phyloP scores from a whole-genome alignment of 2,888 invertebrate genomes.

The Hypomecis punctinalis region DNA sequence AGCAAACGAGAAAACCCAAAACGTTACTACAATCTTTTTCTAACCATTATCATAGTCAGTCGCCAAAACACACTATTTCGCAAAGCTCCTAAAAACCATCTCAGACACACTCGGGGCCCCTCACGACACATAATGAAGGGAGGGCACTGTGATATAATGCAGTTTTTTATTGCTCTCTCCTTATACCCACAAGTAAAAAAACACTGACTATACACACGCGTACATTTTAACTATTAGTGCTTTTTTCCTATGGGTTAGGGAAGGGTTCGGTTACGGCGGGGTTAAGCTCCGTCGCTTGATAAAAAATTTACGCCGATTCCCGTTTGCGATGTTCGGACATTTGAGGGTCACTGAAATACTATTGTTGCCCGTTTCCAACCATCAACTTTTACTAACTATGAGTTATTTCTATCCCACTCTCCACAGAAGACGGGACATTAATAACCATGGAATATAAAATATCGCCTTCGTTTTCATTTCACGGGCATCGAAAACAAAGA shows the following conservation, averaged over 20 bases:
- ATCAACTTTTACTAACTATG: conserved; percentile 36
- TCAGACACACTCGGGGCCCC: conserved; percentile 68
- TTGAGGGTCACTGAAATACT: conserved; percentile 61
- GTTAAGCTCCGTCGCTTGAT: conserved; percentile 70
- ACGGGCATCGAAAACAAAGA: conserved; percentile 63
- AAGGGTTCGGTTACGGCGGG: conserved; percentile 78
- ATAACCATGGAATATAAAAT: conserved; percentile 47
- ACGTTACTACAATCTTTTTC: conserved; percentile 16
- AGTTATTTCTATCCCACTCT: conserved; percentile 38
- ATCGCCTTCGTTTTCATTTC: conserved; percentile 47
- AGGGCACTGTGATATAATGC: conserved; percentile 83
- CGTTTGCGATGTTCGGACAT: conserved; percentile 65
- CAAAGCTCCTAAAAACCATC: conserved; percentile 56
- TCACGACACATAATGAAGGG: conserved; percentile 78
- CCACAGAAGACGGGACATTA: conserved; percentile 43
- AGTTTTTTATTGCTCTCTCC: conserved; percentile 84
- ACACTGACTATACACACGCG: conserved; percentile 62
- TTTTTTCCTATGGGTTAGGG: conserved; percentile 70
- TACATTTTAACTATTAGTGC: conserved; percentile 82
- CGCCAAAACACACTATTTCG: conserved; percentile 35
- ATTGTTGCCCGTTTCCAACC: conserved; percentile 52
- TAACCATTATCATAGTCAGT: conserved; percentile 8
- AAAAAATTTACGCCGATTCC: conserved; percentile 78
- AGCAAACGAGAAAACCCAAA: not conserved
- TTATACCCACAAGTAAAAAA: conserved; percentile 82